Base-by-base conservation (phyloP, 2,888 invertebrate genomes). In the Dicroscelio sp. region DNA sequence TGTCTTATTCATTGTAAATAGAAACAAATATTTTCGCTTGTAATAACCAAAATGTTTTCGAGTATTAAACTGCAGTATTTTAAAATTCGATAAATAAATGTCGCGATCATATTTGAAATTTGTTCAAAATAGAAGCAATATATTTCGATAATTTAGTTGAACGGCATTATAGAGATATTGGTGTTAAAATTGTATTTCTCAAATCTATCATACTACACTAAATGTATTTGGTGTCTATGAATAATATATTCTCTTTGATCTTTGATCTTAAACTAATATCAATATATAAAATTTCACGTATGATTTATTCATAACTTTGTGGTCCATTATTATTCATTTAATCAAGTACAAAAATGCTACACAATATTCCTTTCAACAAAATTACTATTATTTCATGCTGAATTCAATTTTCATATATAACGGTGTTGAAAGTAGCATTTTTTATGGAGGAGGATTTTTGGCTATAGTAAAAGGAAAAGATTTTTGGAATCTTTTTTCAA, bases 201-300 rank as follows among this genome's bases (percentile, higher is more conserved):
- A 58, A 76, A 30, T 76, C 58, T 76, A 55, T 71, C n/a, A n/a
- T 25, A 33, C 55, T 33, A 31, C n/a, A 55, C 73, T 52, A 55
- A 73, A 55, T 20, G n/a, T 25, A 76, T 58, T 76, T 58, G 58
- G 76, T 25, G 4, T n/a, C n/a, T n/a, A n/a, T n/a, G 76, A 58
- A 76, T 76, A 78, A 78, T 63, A 78, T 63, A 78, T 78, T 78
- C 60, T 5, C 78, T 60, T 60, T 63, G 78, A 78, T 78, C 60
- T 78, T 55, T 58, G 75, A 76, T 35, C 58, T 25, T 78, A 38
- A 78, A 25, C 63, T 43, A 63, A 63, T 78, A 78, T 30, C 27
- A 43, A 63, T 63, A 30, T 30, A 78, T 78, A 78, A 63, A 78
- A 78, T 63, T 38, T 78, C 14, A 30, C 43, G 27, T 63, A 78